Evolutionary conservation across 1,140 invertebrate genomes (phyloP), one percentile per base, ranked within the genome.

Genomic region (Danaus melanippus): DNA sequence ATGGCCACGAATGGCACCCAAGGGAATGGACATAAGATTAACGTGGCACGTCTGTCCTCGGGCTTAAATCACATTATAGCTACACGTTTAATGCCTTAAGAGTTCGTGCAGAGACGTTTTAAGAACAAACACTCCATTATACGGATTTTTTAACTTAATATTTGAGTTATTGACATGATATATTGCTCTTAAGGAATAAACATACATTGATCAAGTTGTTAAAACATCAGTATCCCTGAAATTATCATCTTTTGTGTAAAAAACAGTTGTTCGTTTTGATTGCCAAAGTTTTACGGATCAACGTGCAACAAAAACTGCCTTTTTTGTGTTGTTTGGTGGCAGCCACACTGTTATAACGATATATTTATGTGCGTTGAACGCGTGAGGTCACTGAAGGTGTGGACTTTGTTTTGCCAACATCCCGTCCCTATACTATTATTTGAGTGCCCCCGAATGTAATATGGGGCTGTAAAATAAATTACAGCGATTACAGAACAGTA

Each of bases 21-120:
- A 12, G 75, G 74, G 74, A 74, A 50, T 49, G 66, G 64, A 60
- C 58, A 55, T 58, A 70, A 77, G 76, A 79, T 81, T 79, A 76
- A 81, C 74, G 71, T 57, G 53, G 55, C 69, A 62, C 66, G 75
- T 73, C 69, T 76, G 72, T 79, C 69, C 71, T 71, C 69, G 10
- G 66, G 64, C 71, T 67, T 79, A 79, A 79, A 82, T 79, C 79
- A 79, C 79, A 79, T 79, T 79, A 78, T 56, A 53, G 62, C 70
- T 74, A 58, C 60, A 64, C 65, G 74, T 71, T 70, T 77, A 76
- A 77, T 72, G 71, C 54, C 64, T 53, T 64, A 60, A 61, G 63
- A 72, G 65, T 67, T 70, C 66, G 64, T 32, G 21, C 6, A 32
- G 21, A 32, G 21, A 32, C 7, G 21, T 32, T 32, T 32, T 32